Evolutionary conservation across 1,140 invertebrate genomes (phyloP).

Genomic region (Varroa destructor): DNA sequence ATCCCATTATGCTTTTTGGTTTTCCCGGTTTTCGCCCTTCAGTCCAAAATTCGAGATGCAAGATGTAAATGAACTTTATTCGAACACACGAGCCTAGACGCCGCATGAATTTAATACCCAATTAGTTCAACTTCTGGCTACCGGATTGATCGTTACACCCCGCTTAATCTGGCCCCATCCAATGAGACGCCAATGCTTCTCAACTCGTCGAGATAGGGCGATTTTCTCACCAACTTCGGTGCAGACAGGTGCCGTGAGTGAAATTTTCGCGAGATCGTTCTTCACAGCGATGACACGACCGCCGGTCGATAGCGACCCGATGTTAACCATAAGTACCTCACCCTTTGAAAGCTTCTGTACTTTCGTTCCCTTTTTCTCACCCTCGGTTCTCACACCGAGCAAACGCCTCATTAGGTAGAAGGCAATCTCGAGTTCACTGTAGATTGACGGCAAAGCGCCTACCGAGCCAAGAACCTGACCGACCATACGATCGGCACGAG

Average conservation of each 20-base stretch:
- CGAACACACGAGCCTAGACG: too few relatives aligned
- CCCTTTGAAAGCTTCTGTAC: conserved; percentile 72
- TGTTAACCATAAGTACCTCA: conserved; percentile 92
- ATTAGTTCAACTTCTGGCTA: conserved; percentile 1
- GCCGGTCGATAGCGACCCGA: conserved; percentile 94
- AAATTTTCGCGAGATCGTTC: conserved; percentile 93
- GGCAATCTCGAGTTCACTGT: conserved; percentile 93
- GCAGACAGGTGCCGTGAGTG: conserved; percentile 91
- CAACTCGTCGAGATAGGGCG: conserved; percentile 87
- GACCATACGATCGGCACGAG: conserved; percentile 91
- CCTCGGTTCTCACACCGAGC: conserved; percentile 92
- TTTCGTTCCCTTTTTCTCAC: conserved; percentile 95
- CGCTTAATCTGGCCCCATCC: conserved; percentile 92
- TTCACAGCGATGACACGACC: conserved; percentile 89
- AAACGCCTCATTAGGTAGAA: conserved; percentile 90
- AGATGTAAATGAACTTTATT: too few relatives aligned
- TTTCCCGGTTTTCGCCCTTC: too few relatives aligned
- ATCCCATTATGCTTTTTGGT: too few relatives aligned
- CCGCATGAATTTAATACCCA: too few relatives aligned
- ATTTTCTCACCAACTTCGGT: conserved; percentile 98
- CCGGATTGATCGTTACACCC: conserved; percentile 70
- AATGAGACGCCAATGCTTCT: conserved; percentile 99
- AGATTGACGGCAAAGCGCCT: conserved; percentile 88
- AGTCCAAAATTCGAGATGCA: too few relatives aligned
- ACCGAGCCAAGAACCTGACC: conserved; percentile 97